Conservation (phyloP, 2,113 vertebrate genomes). For the Perca schrenkii region DNA sequence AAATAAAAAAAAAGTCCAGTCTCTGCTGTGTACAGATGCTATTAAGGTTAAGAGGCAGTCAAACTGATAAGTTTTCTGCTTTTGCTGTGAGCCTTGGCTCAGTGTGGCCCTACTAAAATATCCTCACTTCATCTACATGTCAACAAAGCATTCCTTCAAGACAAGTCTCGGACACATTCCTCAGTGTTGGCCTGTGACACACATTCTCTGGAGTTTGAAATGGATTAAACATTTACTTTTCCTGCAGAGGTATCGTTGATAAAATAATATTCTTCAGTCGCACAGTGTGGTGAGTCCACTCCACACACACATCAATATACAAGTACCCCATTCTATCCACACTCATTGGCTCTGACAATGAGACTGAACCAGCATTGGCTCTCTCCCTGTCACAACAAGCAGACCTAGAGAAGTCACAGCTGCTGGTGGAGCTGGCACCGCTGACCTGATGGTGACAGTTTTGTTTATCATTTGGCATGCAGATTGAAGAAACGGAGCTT, state of each 20-base stretch:
- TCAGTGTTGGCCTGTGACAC: slow-evolving; percentile 48
- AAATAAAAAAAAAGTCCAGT: background rate
- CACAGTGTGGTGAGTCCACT: slow-evolving; percentile 14
- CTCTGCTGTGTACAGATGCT: background rate
- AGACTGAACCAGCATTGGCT: slow-evolving; percentile 30
- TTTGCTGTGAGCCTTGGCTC: slow-evolving; percentile 26
- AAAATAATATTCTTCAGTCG: slow-evolving; percentile 30
- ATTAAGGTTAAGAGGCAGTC: slow-evolving; percentile 27
- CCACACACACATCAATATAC: slow-evolving; percentile 4
- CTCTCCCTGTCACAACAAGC: slow-evolving; percentile 61
- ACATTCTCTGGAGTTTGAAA: slow-evolving; percentile 54
- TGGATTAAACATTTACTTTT: slow-evolving; percentile 53
- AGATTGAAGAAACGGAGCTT: slow-evolving; percentile 16
- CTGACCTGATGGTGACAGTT: slow-evolving; percentile 20
- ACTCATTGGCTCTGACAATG: slow-evolving; percentile 49
- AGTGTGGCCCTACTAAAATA: background rate
- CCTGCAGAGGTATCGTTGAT: slow-evolving; percentile 24
- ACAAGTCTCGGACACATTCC: slow-evolving; percentile 56
- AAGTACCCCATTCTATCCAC: slow-evolving; percentile 35
- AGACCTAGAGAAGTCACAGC: slow-evolving; percentile 43
- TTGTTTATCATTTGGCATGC: slow-evolving; percentile 42
- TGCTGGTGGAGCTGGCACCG: slow-evolving; percentile 57
- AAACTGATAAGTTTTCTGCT: slow-evolving; percentile 29
- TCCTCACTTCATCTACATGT: slow-evolving; percentile 48
- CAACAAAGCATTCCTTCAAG: slow-evolving; percentile 61